A percentile compares a stretch with the other conserved stretches of the same genome.
phyloP scores from a whole-genome alignment of 2,113 vertebrate genomes.

The Calyptommatus sinebrachiatus region DNA sequence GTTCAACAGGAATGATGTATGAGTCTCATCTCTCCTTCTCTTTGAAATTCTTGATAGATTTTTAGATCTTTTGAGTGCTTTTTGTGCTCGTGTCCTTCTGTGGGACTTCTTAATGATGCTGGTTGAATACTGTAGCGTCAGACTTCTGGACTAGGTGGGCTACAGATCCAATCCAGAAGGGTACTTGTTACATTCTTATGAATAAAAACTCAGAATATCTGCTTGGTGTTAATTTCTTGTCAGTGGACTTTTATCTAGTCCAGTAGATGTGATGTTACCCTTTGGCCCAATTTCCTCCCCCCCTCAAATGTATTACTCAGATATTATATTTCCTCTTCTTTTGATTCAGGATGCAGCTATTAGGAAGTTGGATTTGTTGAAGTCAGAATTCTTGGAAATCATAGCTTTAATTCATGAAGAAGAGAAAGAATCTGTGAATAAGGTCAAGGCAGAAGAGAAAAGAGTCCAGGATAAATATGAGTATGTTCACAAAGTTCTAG shows the following conservation, averaged over 20 bases:
- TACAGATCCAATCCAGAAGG: too few species aligned
- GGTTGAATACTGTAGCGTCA: too few species aligned
- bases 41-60: not conserved
- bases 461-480: slow-evolving; percentile 71
- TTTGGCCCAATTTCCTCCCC: not conserved
- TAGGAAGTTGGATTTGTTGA: slow-evolving; percentile 69
- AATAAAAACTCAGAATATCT: not conserved
- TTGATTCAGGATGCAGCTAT: slow-evolving; percentile 69
- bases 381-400: slow-evolving; percentile 77
- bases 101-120: too few species aligned
- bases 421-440: slow-evolving; percentile 64
- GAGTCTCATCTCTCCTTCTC: not conserved
- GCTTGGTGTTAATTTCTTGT: not conserved
- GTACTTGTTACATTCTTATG: too few species aligned
- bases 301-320: not conserved
- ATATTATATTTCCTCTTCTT: slow-evolving; percentile 12
- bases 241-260: too few species aligned
- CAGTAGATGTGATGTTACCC: not conserved
- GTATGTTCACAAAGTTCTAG: slow-evolving; percentile 67
- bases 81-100: too few species aligned
- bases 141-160: too few species aligned
- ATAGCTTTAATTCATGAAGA: slow-evolving; percentile 73
- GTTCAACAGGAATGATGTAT: too few species aligned
- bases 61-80: too few species aligned
- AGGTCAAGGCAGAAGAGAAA: slow-evolving; percentile 79